Conservation (phyloP, 2,888 invertebrate genomes). For the Arge pagana region DNA sequence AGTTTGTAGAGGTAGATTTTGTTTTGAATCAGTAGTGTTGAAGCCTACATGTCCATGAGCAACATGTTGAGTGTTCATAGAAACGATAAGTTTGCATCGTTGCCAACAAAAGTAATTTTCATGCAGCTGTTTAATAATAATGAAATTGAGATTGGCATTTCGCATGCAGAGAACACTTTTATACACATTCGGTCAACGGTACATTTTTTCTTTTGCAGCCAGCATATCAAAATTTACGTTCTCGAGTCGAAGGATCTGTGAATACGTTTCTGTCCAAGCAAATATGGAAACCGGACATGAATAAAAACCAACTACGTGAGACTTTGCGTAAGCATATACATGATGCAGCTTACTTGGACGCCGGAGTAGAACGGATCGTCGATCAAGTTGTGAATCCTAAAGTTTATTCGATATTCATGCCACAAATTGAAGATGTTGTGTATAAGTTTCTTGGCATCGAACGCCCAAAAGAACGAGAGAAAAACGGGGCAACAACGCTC, state of each 20-base stretch:
- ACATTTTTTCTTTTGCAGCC: conserved; percentile 69
- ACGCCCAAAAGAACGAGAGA: conserved; percentile 64
- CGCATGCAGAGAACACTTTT: too few species aligned
- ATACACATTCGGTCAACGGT: too few species aligned
- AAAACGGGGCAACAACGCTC: conserved; percentile 47
- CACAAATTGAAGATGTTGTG: conserved; percentile 88
- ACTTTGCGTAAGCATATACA: conserved; percentile 84
- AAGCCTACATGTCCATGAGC: too few species aligned
- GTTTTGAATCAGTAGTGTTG: too few species aligned
- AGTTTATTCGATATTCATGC: conserved; percentile 83
- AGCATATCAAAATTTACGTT: conserved; percentile 90
- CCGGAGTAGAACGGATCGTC: conserved; percentile 91
- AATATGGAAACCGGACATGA: conserved; percentile 84
- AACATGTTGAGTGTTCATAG: too few species aligned
- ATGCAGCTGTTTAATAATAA: too few species aligned
- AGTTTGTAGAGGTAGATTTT: too few species aligned
- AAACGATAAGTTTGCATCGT: too few species aligned
- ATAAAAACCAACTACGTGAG: conserved; percentile 91
- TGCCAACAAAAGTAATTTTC: too few species aligned
- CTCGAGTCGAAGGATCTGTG: conserved; percentile 87
- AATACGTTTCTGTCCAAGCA: conserved; percentile 81
- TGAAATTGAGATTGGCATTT: too few species aligned
- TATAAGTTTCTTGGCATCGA: conserved; percentile 85
- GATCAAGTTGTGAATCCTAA: conserved; percentile 96
- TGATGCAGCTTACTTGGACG: conserved; percentile 88